A percentile compares a stretch with the other conserved stretches of the same genome.
Evolutionary conservation across 2,797 vertebrate genomes (phyloP).

Genomic region (Pseudochirops cupreus): DNA sequence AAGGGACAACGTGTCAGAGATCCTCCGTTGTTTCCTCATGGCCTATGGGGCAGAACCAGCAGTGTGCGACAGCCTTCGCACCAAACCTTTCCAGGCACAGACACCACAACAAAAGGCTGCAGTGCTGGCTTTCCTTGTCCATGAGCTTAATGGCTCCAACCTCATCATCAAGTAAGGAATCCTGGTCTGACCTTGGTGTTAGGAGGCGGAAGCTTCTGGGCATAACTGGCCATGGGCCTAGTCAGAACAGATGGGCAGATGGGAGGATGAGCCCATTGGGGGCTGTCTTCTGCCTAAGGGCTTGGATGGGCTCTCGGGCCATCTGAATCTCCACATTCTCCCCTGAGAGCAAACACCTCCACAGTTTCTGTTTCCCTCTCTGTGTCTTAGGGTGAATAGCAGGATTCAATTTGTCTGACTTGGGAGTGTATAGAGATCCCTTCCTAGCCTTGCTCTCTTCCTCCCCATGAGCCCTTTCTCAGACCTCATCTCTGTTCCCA

Average conservation of each 20-base stretch:
- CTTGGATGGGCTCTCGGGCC: not conserved
- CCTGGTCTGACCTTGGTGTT: not conserved
- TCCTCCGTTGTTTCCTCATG: constrained; percentile 94
- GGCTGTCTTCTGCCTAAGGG: too few relatives aligned
- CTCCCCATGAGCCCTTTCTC: constrained; percentile 5
- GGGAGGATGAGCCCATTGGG: not conserved
- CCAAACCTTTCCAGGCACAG: constrained; percentile 95
- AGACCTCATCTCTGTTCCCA: constrained; percentile 12
- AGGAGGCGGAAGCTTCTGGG: not conserved
- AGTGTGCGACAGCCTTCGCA: constrained; percentile 92
- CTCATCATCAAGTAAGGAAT: constrained; percentile 91
- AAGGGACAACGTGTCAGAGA: constrained; percentile 94
- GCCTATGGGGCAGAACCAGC: constrained; percentile 90
- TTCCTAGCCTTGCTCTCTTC: fast-evolving
- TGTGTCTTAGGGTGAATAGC: not conserved
- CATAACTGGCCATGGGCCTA: not conserved
- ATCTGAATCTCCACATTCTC: not conserved
- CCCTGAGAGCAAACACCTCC: not conserved
- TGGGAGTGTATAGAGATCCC: constrained; percentile 20
- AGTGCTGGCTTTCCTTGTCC: constrained; percentile 93
- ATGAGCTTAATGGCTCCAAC: constrained; percentile 94
- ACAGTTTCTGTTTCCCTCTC: not conserved
- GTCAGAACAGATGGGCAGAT: not conserved
- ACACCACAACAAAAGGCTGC: constrained; percentile 93
- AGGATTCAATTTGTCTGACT: not conserved